phyloP scores from a whole-genome alignment of 2,888 invertebrate species.

The Parnassius orleans region DNA sequence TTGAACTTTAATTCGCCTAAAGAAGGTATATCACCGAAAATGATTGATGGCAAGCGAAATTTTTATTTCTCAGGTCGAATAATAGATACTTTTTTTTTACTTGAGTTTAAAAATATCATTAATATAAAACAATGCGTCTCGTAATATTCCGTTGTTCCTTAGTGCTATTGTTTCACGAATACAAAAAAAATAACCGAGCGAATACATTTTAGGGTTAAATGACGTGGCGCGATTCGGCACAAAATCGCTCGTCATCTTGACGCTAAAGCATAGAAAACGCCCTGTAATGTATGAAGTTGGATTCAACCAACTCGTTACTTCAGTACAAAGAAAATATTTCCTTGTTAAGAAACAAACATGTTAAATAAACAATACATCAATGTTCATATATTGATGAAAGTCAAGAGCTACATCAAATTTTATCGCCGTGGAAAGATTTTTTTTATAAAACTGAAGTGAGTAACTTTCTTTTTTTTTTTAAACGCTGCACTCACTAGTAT shows the following conservation, averaged over 20 bases:
- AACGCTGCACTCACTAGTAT: too few species aligned
- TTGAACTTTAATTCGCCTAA: too few species aligned
- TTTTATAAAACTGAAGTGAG: too few species aligned
- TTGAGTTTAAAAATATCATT: slow-evolving; percentile 2
- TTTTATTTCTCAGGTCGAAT: too few species aligned
- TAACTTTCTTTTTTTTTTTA: too few species aligned
- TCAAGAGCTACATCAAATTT: neutral
- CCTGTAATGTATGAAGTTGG: slow-evolving; percentile 1
- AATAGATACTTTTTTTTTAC: too few species aligned
- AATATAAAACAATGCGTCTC: slow-evolving; percentile 5
- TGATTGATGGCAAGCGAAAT: too few species aligned
- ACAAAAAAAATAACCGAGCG: slow-evolving; percentile 11
- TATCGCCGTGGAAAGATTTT: too few species aligned
- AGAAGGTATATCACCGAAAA: too few species aligned
- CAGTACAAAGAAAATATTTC: neutral
- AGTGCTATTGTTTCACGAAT: slow-evolving; percentile 16
- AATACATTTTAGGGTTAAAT: slow-evolving; percentile 9
- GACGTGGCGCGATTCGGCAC: slow-evolving; percentile 6
- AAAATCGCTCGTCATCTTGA: slow-evolving; percentile 11
- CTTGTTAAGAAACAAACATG: slow-evolving; percentile 1
- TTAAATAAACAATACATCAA: slow-evolving; percentile 16
- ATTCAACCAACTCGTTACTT: neutral
- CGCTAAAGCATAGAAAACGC: slow-evolving; percentile 1
- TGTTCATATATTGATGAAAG: neutral
- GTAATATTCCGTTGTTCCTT: slow-evolving; percentile 13